Conservation (phyloP, 1,140 invertebrate species). For the Drosophila parabipectinata region DNA sequence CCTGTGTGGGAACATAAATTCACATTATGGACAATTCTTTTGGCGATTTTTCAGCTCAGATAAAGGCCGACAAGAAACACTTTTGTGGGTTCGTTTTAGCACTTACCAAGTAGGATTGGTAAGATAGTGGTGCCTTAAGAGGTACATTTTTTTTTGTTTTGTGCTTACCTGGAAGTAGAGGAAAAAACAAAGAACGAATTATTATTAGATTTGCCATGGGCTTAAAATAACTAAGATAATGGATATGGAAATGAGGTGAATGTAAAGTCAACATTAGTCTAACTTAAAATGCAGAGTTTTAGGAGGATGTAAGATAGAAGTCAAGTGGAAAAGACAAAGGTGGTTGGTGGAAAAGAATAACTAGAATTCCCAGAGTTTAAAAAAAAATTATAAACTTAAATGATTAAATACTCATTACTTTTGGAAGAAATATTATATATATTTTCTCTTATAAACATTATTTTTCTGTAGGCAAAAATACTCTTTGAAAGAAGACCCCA, state of each 20-base stretch:
- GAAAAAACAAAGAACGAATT: constrained; percentile 42
- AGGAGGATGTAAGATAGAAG: not conserved
- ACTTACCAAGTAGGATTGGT: constrained; percentile 55
- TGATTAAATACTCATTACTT: constrained; percentile 13
- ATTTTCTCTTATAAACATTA: not conserved
- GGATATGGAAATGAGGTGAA: constrained; percentile 35
- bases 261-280: constrained; percentile 21
- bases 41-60: constrained; percentile 51
- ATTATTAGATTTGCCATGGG: constrained; percentile 43
- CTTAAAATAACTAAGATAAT: constrained; percentile 14
- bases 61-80: constrained; percentile 40
- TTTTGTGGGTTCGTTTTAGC: constrained; percentile 52
- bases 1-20: constrained; percentile 62
- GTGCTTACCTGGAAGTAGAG: constrained; percentile 63
- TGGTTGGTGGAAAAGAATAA: not conserved
- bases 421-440: not conserved
- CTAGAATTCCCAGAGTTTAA: not conserved
- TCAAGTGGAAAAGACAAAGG: not conserved
- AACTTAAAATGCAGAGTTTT: constrained; percentile 4
- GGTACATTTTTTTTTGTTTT: constrained; percentile 19
- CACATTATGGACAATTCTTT: constrained; percentile 72
- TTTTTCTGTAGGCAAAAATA: not conserved
- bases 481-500: constrained; percentile 6
- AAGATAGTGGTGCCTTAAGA: constrained; percentile 53
- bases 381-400: not conserved